Evolutionary conservation across 1,140 invertebrate genomes (phyloP).

Genomic region (Gryon sp.): DNA sequence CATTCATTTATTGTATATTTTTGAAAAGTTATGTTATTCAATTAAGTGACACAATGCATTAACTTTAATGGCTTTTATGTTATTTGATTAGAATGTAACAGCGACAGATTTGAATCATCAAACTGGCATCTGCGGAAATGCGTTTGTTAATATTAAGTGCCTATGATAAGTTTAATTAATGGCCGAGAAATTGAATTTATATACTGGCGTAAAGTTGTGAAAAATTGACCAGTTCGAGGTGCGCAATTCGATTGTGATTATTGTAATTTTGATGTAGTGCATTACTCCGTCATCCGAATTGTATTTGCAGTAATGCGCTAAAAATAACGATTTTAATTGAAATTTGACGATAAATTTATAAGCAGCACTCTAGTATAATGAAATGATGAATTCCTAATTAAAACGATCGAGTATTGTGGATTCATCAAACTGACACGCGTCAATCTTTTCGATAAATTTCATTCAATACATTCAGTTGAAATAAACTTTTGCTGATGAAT

Average conservation of each 20-base stretch:
- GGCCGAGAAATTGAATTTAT: slow-evolving; percentile 12
- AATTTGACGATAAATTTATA: slow-evolving; percentile 29
- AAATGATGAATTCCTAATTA: slow-evolving; percentile 29
- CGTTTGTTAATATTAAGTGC: neutral
- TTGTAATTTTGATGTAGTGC: slow-evolving; percentile 8
- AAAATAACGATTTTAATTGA: slow-evolving; percentile 29
- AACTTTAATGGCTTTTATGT: too few species aligned
- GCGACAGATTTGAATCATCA: neutral
- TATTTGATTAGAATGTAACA: too few species aligned
- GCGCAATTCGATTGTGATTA: slow-evolving; percentile 9
- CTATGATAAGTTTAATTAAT: slow-evolving; percentile 32
- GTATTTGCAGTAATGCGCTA: slow-evolving; percentile 10
- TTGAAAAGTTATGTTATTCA: too few species aligned
- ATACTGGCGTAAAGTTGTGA: slow-evolving; percentile 2
- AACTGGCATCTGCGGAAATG: neutral
- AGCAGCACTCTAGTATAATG: slow-evolving; percentile 14
- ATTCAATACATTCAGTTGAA: too few species aligned
- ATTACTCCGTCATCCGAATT: slow-evolving; percentile 19
- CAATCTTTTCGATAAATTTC: slow-evolving; percentile 8
- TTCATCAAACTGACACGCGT: slow-evolving; percentile 15
- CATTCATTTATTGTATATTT: too few species aligned
- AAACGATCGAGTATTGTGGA: slow-evolving; percentile 4
- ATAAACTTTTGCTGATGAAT: too few species aligned
- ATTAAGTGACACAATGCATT: too few species aligned
- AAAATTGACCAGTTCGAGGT: slow-evolving; percentile 10